These are phyloP conservation scores for Dicyrtomina minuta DNA, from an alignment of 2,888 invertebrate genomes.

Conservation along the genomic window DNA sequence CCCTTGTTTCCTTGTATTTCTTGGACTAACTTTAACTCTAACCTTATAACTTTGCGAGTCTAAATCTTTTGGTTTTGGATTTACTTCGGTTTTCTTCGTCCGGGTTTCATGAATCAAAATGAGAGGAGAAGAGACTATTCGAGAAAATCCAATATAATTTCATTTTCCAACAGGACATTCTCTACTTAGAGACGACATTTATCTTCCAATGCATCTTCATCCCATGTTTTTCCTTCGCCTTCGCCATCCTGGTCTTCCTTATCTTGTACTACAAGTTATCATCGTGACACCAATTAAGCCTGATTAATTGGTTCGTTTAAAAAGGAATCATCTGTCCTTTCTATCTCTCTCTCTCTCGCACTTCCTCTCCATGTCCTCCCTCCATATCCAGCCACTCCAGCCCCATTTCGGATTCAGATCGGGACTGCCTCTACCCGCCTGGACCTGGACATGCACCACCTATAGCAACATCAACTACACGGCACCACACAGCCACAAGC, in stretches of 20 bases:
- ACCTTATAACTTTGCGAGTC: too few relatives aligned
- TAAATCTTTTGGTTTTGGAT: neutral
- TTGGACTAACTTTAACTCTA: neutral
- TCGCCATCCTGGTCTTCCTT: slow-evolving; percentile 29
- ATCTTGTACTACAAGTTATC: slow-evolving; percentile 32
- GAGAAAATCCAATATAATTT: slow-evolving; percentile 14
- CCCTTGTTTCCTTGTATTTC: too few relatives aligned
- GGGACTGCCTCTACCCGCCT: too few relatives aligned
- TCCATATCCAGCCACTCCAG: neutral
- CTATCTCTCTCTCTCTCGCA: neutral
- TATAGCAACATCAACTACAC: too few relatives aligned
- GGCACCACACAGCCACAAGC: too few relatives aligned
- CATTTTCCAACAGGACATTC: slow-evolving; percentile 13
- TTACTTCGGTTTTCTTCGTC: neutral
- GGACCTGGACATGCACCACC: too few relatives aligned
- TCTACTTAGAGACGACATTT: slow-evolving; percentile 26
- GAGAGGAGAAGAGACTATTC: neutral
- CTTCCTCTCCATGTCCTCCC: neutral
- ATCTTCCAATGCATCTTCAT: slow-evolving; percentile 30
- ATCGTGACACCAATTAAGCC: slow-evolving; percentile 27
- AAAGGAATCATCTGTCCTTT: neutral
- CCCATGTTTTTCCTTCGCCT: slow-evolving; percentile 24
- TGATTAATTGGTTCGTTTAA: slow-evolving; percentile 28
- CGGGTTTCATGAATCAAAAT: neutral
- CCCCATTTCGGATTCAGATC: neutral